These are phyloP conservation scores for Muraenolepis orangiensis DNA, from an alignment of 2,797 vertebrate genomes.

Conservation along the genomic window DNA sequence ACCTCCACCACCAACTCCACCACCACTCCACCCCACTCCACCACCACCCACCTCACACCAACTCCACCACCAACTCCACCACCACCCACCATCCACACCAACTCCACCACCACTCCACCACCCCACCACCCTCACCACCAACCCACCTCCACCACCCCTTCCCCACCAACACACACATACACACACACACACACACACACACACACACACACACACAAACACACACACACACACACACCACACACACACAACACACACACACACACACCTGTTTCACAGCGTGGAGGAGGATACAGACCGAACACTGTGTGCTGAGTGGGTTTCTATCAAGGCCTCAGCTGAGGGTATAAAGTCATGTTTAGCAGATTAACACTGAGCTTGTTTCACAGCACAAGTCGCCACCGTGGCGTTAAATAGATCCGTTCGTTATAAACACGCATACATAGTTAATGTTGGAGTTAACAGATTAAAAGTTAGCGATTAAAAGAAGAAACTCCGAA, in stretches of 20 bases:
- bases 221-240: neutral
- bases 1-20: constrained; percentile 16
- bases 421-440: neutral
- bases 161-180: too few relatives aligned
- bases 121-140: neutral
- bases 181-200: too few relatives aligned
- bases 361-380: neutral
- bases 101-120: too few relatives aligned
- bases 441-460: neutral
- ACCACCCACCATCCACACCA: too few relatives aligned
- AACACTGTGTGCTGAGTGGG: too few relatives aligned
- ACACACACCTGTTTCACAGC: neutral
- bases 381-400: constrained; percentile 29
- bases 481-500: neutral
- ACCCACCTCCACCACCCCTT: too few relatives aligned
- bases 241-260: neutral
- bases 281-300: neutral
- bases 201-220: neutral
- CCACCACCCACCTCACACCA: too few relatives aligned
- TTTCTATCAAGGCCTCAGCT: too few relatives aligned
- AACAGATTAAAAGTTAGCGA: neutral
- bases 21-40: constrained; percentile 2
- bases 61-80: too few relatives aligned
- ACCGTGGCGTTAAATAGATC: neutral
- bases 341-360: neutral